Evolutionary conservation across 2,888 invertebrate species (phyloP).

Genomic region (Zhengitettix transpicula): DNA sequence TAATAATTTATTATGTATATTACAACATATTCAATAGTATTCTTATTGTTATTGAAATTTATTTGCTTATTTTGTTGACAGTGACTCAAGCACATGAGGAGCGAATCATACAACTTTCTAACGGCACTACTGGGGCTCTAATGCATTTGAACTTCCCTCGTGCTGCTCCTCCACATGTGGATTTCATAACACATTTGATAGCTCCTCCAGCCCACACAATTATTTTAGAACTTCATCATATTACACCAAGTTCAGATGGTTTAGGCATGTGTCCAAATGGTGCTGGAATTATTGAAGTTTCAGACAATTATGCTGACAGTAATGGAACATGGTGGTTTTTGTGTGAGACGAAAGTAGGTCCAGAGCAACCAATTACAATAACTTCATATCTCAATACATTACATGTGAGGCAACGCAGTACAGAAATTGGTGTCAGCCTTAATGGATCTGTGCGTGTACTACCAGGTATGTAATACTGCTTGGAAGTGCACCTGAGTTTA

Average conservation of each 20-base stretch:
- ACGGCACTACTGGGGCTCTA: slow-evolving; percentile 29
- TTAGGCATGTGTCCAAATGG: slow-evolving; percentile 20
- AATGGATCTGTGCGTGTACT: slow-evolving; percentile 45
- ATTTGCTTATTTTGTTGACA: slow-evolving; percentile 9
- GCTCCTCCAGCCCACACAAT: slow-evolving; percentile 30
- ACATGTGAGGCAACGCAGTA: slow-evolving; percentile 36
- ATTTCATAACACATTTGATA: slow-evolving; percentile 36
- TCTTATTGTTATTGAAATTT: neutral
- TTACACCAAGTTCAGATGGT: slow-evolving; percentile 23
- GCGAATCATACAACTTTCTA: slow-evolving; percentile 27
- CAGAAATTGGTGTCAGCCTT: slow-evolving; percentile 31
- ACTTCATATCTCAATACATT: slow-evolving; percentile 51
- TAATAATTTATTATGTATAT: too few relatives aligned
- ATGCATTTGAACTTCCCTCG: slow-evolving; percentile 42
- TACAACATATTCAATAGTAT: neutral
- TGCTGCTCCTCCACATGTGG: slow-evolving; percentile 30
- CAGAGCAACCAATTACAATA: slow-evolving; percentile 33
- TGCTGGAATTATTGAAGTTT: slow-evolving; percentile 35
- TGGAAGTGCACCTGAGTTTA: too few relatives aligned
- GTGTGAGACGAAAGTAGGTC: slow-evolving; percentile 28
- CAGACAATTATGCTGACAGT: slow-evolving; percentile 50
- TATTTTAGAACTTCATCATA: slow-evolving; percentile 25
- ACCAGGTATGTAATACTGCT: slow-evolving; percentile 26
- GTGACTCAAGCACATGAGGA: slow-evolving; percentile 26
- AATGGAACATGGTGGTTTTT: slow-evolving; percentile 55